Base-by-base conservation (phyloP, 1,140 invertebrate genomes). In the Drosophila triauraria region DNA sequence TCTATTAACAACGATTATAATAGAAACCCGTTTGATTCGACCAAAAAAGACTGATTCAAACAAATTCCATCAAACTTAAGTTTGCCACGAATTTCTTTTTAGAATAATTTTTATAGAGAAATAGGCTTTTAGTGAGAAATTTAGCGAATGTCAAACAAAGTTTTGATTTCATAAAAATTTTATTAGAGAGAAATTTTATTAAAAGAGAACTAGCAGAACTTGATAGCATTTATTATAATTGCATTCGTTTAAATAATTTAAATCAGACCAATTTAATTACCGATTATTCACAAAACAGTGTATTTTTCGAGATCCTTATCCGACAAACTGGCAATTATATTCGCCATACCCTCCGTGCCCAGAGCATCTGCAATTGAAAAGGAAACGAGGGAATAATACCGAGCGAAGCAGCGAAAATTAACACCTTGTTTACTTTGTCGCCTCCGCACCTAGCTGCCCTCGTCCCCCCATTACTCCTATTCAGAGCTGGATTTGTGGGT, bases 401-500 rank as follows among this genome's bases (percentile, higher is more conserved):
- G 25, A 47, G 44, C 32, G 75, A 62, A 59, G 58, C 80, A 44
- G 64, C 71, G 71, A 59, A 90, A 80, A 88, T 90, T 90, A 90
- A 90, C 85, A 90, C 84, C 74, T 85, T 88, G 81, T 90, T 90
- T 88, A 79, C 82, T 81, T 74, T 65, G 46, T 75, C 58, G 76
- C 50, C 64, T 71, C 44, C n/a, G 12, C 54, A n/a, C 32, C 23
- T 30, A 30, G 63, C 60, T 67, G 56, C 38, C 44, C 32, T 43
- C n/a, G 47, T 25, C 54, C 59, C n/a, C 23, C 32, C 25, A 15
- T 4, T 72, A 17, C 17, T n/a, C 32, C 42, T 54, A 61, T 51
- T 20, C 43, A 42, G 46, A 62, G 54, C 43, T 43, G 60, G 40
- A 25, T 9, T 43, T 6, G 59, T 48, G 53, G 77, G 57, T 68